These are phyloP conservation scores for Platysternon megacephalum DNA, from an alignment of 2,113 vertebrate genomes.

Conservation along the genomic window DNA sequence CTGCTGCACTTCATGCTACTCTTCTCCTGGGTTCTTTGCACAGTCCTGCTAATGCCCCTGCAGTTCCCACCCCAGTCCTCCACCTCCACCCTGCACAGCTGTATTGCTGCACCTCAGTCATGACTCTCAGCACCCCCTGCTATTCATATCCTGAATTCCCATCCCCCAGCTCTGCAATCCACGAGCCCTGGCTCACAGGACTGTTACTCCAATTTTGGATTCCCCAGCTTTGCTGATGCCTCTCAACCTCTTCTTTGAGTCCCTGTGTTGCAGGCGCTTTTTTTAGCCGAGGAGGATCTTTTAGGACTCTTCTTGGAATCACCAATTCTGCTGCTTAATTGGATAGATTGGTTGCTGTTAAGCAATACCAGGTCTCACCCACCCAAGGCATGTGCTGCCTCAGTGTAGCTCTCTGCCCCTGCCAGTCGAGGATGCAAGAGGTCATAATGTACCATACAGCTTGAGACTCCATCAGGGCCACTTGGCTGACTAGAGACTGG, in stretches of 20 bases:
- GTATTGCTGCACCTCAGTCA: fast-evolving
- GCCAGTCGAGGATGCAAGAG: fast-evolving
- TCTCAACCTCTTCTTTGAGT: not conserved
- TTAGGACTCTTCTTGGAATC: not conserved
- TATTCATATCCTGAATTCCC: not conserved
- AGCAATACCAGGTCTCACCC: not conserved
- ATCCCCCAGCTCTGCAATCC: too few species aligned
- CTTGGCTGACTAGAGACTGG: not conserved
- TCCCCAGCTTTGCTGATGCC: not conserved
- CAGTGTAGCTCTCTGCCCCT: not conserved
- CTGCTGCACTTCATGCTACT: not conserved
- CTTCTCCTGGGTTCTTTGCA: not conserved
- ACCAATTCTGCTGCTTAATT: not conserved
- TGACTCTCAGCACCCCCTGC: not conserved
- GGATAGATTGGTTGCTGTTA: not conserved
- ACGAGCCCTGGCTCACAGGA: not conserved
- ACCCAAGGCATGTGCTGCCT: not conserved
- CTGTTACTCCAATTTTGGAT: not conserved
- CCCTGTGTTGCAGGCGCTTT: not conserved
- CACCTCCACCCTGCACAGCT: not conserved
- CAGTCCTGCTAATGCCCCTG: not conserved
- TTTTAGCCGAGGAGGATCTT: not conserved
- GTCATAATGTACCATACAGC: not conserved
- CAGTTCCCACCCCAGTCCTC: not conserved
- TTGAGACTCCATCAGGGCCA: not conserved